Evolutionary conservation across 92 coral and sea anemone genomes (phyloP).

Genomic region (Parazoanthus darwini): DNA sequence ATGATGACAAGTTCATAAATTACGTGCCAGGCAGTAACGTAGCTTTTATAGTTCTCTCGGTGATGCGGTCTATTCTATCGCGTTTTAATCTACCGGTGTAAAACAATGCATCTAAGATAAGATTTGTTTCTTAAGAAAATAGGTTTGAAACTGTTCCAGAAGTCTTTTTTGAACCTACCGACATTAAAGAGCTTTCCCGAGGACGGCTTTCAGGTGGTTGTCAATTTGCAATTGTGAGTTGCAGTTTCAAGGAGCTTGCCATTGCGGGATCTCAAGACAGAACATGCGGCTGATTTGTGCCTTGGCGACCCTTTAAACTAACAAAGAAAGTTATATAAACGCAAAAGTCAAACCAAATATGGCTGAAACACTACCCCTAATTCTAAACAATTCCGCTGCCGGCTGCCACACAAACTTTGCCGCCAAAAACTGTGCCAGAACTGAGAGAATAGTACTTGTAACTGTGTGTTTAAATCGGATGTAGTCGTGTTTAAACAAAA

Average conservation of each 20-base stretch:
- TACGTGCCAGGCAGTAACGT: background rate
- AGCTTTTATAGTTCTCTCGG: background rate
- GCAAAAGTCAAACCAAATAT: no score
- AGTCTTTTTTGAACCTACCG: background rate
- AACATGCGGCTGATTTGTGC: background rate
- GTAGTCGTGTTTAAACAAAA: no score
- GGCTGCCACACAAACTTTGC: no score
- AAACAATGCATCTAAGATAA: conserved; percentile 22
- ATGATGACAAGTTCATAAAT: background rate
- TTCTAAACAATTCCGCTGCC: no score
- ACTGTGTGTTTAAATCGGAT: no score
- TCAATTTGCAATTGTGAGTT: background rate
- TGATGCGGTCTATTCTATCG: background rate
- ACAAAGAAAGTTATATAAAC: no score
- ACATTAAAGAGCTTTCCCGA: background rate
- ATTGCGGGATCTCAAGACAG: background rate
- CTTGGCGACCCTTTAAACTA: background rate
- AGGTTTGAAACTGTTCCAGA: conserved; percentile 23
- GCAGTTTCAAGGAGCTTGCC: background rate
- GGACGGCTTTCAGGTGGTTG: background rate
- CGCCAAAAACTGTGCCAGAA: no score
- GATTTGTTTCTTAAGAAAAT: background rate
- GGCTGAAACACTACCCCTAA: no score
- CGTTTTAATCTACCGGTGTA: conserved; percentile 15
- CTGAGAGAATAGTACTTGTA: no score